Evolutionary conservation across 2,888 invertebrate genomes (phyloP).

Genomic region (Hyposoter dolosus): DNA sequence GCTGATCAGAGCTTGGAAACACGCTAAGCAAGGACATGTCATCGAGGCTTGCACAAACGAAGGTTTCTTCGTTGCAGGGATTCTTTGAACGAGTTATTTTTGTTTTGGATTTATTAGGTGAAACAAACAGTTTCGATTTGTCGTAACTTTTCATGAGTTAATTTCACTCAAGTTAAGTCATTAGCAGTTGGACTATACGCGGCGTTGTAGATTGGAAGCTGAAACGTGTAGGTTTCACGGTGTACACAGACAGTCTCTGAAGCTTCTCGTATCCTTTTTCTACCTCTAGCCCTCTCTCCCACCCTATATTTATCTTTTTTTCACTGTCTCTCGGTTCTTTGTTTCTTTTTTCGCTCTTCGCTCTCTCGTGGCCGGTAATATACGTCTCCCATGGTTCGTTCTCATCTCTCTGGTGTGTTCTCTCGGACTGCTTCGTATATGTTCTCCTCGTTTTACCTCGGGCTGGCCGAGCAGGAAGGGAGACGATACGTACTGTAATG

Average conservation of each 20-base stretch:
- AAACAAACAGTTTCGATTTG: neutral
- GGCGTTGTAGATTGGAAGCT: slow-evolving; percentile 29
- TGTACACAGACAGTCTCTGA: slow-evolving; percentile 38
- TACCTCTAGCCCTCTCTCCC: slow-evolving; percentile 42
- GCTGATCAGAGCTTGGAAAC: neutral
- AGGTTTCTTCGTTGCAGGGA: neutral
- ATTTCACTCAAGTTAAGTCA: slow-evolving; percentile 34
- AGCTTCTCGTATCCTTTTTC: slow-evolving; percentile 45
- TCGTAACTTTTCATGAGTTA: slow-evolving; percentile 8
- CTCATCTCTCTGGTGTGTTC: slow-evolving; percentile 34
- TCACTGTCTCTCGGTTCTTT: slow-evolving; percentile 4
- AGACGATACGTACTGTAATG: slow-evolving; percentile 25
- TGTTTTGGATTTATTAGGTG: neutral
- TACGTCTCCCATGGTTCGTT: slow-evolving; percentile 51
- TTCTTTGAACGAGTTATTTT: neutral
- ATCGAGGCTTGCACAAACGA: neutral
- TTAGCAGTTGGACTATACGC: slow-evolving; percentile 34
- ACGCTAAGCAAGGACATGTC: neutral
- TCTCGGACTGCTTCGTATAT: slow-evolving; percentile 38
- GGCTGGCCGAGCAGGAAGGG: slow-evolving; percentile 40
- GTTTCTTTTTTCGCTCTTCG: neutral
- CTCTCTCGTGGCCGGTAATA: slow-evolving; percentile 35
- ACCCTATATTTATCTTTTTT: slow-evolving; percentile 49
- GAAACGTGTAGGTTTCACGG: slow-evolving; percentile 28
- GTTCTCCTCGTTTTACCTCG: slow-evolving; percentile 48